Evolutionary conservation across 1,140 invertebrate species (phyloP), one percentile per base, ranked within the genome.

Genomic region (Heterodera carotae): DNA sequence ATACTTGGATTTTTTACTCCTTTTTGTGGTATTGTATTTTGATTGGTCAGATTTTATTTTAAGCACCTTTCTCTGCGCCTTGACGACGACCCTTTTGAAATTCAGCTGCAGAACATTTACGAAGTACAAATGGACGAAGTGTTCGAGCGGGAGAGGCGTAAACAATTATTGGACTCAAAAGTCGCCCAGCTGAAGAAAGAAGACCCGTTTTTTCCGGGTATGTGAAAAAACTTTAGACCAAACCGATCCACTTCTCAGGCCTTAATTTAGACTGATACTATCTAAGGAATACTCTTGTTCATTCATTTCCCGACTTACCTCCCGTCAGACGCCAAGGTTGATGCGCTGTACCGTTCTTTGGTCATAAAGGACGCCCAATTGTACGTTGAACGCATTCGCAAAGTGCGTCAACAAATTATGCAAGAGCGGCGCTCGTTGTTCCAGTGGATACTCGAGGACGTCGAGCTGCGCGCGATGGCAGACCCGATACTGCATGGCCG

Each of bases 81-180:
- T 87, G 93, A 92, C 80, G 97, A 99, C 88, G 96, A 99, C 92
- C 95, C 95, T 1, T 98, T 99, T 88, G 96, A 99, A 90, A 94
- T 98, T 0, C 94, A 94, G 85, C 89, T 99, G 2, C 91, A 95
- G 2, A 94, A 97, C 84, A 98, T 97, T 88, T 98, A 95, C 88
- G 95, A 97, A 86, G 89, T 98, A 0, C 86, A 97, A 29, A 94
- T 95, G 85, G 96, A 99, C 87, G 97, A 99, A 88, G 96, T 95
- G 83, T 92, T 94, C 84, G 96, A 99, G 86, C 95, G 93, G 85
- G 90, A 95, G 79, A 96, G 97, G 86, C 89, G 97, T n/a, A 91
- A 93, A 76, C 91, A 93, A 73, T 93, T 97, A 89, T 89, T 98
- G 22, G 94, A 97, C 84, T 91, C 93, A 6, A 95, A 95, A 89